phyloP scores from a whole-genome alignment of 2,797 vertebrate species.

The Tarsius wallacei region DNA sequence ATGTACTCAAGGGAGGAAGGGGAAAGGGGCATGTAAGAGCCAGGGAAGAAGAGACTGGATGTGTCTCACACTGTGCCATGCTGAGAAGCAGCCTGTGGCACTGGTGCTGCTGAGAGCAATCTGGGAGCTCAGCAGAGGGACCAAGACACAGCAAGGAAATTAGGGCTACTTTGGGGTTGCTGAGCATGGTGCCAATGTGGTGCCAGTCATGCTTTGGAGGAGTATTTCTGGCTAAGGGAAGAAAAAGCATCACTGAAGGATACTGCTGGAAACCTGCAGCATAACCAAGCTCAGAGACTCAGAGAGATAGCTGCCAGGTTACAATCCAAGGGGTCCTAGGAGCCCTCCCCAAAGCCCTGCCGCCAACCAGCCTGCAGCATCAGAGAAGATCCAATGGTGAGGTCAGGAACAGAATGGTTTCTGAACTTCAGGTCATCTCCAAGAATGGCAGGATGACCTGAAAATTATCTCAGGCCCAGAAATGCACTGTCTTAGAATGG shows the following conservation, averaged over 20 bases:
- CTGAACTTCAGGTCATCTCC: no score
- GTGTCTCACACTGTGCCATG: rapidly evolving
- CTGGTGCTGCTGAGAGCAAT: neutral
- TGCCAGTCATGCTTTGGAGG: rapidly evolving
- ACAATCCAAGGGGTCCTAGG: rapidly evolving
- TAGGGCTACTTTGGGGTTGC: rapidly evolving
- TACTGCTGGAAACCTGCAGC: no score
- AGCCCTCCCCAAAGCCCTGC: neutral
- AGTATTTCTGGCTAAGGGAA: neutral
- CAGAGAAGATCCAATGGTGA: neutral
- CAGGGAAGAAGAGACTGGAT: rapidly evolving
- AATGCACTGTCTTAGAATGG: neutral
- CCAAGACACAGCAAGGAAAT: neutral
- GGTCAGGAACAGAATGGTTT: neutral
- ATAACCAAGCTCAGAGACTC: rapidly evolving
- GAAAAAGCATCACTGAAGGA: neutral
- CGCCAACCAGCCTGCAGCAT: neutral
- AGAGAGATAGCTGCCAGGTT: no score
- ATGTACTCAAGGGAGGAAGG: neutral
- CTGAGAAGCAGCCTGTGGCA: rapidly evolving
- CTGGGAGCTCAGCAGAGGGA: neutral
- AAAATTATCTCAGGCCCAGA: neutral
- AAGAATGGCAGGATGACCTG: neutral
- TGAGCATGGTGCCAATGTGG: no score
- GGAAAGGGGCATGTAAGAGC: neutral